These are phyloP conservation scores for Oceanodroma tethys DNA, from an alignment of 2,113 vertebrate genomes.

Conservation along the genomic window DNA sequence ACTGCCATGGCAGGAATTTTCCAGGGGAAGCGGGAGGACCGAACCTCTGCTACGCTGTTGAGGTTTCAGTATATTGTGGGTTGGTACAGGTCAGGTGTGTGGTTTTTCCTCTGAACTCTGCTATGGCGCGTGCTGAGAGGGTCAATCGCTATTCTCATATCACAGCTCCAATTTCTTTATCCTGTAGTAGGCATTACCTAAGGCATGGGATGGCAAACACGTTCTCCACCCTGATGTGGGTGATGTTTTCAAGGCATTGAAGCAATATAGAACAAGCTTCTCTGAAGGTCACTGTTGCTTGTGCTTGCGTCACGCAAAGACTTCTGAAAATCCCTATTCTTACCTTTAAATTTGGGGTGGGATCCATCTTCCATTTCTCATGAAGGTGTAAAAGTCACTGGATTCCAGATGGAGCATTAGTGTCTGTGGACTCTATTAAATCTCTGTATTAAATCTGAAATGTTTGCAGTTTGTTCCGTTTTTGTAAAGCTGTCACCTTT, in stretches of 20 bases:
- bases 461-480: not conserved
- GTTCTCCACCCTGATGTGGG: not conserved
- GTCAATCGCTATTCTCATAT: not conserved
- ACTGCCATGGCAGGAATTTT: not conserved
- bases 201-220: not conserved
- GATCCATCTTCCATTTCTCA: not conserved
- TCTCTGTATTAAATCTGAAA: not conserved
- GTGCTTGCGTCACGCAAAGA: not conserved
- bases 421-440: slow-evolving; percentile 20
- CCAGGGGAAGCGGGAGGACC: not conserved
- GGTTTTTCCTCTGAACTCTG: not conserved
- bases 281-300: not conserved
- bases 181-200: not conserved
- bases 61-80: not conserved
- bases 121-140: not conserved
- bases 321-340: not conserved
- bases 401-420: not conserved
- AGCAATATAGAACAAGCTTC: not conserved
- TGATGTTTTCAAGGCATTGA: not conserved
- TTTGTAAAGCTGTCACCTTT: not conserved
- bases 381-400: slow-evolving; percentile 34
- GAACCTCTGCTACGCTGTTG: not conserved
- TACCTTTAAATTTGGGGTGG: not conserved
- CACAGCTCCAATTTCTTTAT: not conserved
- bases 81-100: not conserved